phyloP scores from a whole-genome alignment of 2,797 vertebrate species.

The Phalloptychus januarius region DNA sequence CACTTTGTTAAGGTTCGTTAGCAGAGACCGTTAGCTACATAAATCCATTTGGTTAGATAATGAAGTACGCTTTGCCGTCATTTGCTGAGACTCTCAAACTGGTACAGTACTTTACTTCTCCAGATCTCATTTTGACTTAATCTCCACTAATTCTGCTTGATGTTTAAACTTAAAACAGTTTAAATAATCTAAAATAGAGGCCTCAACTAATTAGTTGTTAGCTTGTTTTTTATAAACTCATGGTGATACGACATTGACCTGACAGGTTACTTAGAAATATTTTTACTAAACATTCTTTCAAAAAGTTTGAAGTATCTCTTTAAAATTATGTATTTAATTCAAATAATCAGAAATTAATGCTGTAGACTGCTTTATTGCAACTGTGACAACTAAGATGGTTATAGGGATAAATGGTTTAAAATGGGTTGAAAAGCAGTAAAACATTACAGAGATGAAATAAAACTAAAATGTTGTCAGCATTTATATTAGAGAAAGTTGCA shows the following conservation, averaged over 20 bases:
- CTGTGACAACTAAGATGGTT: not conserved
- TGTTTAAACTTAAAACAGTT: not conserved
- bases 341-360: not conserved
- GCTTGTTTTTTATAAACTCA: not conserved
- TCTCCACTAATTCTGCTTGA: not conserved
- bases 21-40: not conserved
- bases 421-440: not conserved
- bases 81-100: not conserved
- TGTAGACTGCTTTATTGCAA: not conserved
- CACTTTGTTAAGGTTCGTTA: not conserved
- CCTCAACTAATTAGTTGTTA: not conserved
- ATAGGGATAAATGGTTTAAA: not conserved
- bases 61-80: not conserved
- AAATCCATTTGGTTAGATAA: not conserved
- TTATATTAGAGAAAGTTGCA: not conserved
- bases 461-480: not conserved
- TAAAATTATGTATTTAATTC: not conserved
- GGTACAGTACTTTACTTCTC: not conserved
- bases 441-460: not conserved
- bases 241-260: not conserved
- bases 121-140: not conserved
- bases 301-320: not conserved
- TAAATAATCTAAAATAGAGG: not conserved
- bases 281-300: not conserved
- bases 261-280: not conserved